Evolutionary conservation across 64 coral and sea anemone species (phyloP).

Genomic region (Montipora foliosa): DNA sequence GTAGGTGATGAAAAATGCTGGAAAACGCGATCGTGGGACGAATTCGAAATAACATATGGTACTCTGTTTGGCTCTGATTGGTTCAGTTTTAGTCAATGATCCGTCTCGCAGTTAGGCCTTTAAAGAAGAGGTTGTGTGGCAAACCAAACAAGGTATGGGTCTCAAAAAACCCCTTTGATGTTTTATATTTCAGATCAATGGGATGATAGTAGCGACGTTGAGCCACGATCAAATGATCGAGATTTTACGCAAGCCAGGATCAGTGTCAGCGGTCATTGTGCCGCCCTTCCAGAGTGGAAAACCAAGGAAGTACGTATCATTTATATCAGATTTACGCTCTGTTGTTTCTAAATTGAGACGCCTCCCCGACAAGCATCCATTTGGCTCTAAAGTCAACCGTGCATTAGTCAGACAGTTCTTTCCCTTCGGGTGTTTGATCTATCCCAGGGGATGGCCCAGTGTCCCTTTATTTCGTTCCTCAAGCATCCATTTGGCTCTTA

Average conservation of each 20-base stretch:
- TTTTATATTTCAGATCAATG: slow-evolving; percentile 78
- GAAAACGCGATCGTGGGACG: too few species aligned
- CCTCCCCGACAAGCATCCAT: background rate
- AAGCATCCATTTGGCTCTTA: too few species aligned
- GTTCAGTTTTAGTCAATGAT: too few species aligned
- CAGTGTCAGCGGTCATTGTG: slow-evolving; percentile 91
- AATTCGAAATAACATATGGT: too few species aligned
- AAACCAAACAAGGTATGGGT: too few species aligned
- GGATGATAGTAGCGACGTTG: slow-evolving; percentile 85
- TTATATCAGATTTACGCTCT: background rate
- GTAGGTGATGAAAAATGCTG: too few species aligned
- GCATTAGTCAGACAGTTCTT: slow-evolving; percentile 30
- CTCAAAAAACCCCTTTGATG: background rate
- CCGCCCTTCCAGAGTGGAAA: slow-evolving; percentile 92
- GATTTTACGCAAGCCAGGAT: slow-evolving; percentile 89
- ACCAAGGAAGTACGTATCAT: slow-evolving; percentile 88
- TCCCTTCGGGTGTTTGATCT: background rate
- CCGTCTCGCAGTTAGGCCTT: too few species aligned
- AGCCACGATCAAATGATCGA: slow-evolving; percentile 98
- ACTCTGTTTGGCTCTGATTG: too few species aligned
- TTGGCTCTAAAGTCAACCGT: slow-evolving; percentile 49
- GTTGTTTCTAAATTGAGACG: too few species aligned
- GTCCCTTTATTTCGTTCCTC: too few species aligned
- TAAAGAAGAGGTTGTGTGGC: too few species aligned
- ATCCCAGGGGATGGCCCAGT: too few species aligned